Percentiles rank a stretch among this genome's conserved stretches.
phyloP scores from a whole-genome alignment of 2,113 vertebrate genomes.

The Saiga tatarica region DNA sequence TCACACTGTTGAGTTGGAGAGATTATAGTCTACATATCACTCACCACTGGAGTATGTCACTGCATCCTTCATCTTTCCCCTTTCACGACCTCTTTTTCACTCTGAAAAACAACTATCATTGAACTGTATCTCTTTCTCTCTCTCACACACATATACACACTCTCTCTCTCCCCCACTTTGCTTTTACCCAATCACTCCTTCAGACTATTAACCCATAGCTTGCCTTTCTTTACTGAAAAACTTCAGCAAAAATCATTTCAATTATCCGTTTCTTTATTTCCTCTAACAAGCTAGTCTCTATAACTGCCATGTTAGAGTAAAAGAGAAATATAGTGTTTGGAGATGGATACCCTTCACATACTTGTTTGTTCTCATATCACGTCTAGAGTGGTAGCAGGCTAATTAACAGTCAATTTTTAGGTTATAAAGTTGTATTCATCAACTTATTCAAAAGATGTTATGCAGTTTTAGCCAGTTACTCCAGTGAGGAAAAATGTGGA shows the following conservation, averaged over 20 bases:
- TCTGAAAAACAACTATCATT: background rate
- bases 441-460: background rate
- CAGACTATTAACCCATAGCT: background rate
- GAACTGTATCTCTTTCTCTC: background rate
- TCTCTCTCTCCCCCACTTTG: background rate
- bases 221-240: background rate
- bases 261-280: background rate
- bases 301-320: background rate
- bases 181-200: background rate
- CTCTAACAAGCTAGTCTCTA: background rate
- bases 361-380: background rate
- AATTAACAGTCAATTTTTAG: background rate
- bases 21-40: background rate
- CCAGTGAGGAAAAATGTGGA: background rate
- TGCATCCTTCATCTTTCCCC: background rate
- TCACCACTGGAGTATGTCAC: background rate
- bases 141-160: background rate
- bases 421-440: background rate
- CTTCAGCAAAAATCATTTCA: background rate
- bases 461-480: background rate
- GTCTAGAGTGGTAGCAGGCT: background rate
- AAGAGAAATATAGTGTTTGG: background rate
- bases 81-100: background rate
- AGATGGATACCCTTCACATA: background rate
- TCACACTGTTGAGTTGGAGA: background rate